Evolutionary conservation across 2,888 invertebrate species (phyloP).

Genomic region (Caenorhabditis imperialis): DNA sequence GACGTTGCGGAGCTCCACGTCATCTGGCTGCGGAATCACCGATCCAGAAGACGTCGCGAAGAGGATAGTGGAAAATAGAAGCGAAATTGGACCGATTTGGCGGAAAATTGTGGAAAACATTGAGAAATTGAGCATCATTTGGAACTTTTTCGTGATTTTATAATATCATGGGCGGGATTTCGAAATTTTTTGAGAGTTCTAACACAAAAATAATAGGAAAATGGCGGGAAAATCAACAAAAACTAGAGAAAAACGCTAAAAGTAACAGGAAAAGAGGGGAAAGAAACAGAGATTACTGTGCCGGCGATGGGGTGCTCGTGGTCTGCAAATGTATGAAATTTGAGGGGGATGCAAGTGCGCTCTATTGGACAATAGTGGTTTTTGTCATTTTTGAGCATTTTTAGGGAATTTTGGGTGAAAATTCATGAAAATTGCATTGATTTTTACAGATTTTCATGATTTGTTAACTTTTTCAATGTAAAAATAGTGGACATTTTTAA

Average conservation of each 20-base stretch:
- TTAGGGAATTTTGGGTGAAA: too few species aligned
- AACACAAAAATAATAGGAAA: constrained; percentile 22
- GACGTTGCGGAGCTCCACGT: constrained; percentile 14
- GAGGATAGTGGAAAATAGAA: neutral
- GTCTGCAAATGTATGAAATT: constrained; percentile 13
- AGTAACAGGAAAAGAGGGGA: neutral
- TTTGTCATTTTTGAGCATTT: too few species aligned
- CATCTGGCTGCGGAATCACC: neutral
- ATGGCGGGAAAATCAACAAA: neutral
- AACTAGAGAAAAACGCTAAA: neutral
- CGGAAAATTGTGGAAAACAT: neutral
- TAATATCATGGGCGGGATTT: neutral
- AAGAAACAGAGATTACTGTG: constrained; percentile 23
- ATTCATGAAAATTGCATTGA: neutral
- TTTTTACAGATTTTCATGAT: too few species aligned
- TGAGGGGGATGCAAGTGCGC: too few species aligned
- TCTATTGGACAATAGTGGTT: too few species aligned
- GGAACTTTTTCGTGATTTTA: neutral
- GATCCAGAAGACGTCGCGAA: constrained; percentile 4
- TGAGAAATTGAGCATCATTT: constrained; percentile 2
- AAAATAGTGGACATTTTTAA: too few species aligned
- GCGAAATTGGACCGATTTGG: neutral
- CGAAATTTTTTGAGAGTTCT: constrained; percentile 18
- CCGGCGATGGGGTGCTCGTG: constrained; percentile 13
- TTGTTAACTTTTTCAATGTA: too few species aligned